These are phyloP conservation scores for Nycticebus coucang DNA, from an alignment of 2,113 vertebrate species.

Conservation along the genomic window DNA sequence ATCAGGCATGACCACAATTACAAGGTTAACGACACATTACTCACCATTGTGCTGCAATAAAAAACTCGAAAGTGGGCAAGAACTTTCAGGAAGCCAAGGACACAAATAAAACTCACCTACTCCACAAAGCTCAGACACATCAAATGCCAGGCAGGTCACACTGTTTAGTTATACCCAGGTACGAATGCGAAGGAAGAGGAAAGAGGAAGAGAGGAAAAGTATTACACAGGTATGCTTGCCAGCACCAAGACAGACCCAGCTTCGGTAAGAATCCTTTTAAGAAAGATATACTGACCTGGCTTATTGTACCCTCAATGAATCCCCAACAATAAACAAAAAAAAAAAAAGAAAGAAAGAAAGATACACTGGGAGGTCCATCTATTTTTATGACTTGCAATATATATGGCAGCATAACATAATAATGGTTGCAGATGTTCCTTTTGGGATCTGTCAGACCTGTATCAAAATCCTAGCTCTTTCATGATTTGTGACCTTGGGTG, in stretches of 20 bases:
- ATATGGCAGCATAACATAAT: not conserved
- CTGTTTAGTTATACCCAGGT: not conserved
- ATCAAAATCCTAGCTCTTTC: constrained; percentile 20
- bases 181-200: not conserved
- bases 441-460: not conserved
- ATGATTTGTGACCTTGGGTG: not conserved
- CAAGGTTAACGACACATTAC: constrained; percentile 48
- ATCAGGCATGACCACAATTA: constrained; percentile 30
- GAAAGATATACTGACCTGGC: constrained; percentile 33
- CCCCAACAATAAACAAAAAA: too few species aligned
- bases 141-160: constrained; percentile 40
- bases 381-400: constrained; percentile 27
- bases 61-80: constrained; percentile 53
- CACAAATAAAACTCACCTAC: constrained; percentile 56
- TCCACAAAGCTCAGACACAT: constrained; percentile 60
- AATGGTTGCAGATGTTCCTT: not conserved
- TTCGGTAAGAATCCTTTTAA: constrained; percentile 26
- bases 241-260: not conserved
- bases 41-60: constrained; percentile 61
- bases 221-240: not conserved
- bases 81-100: constrained; percentile 57
- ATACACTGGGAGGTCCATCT: not conserved
- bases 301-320: too few species aligned
- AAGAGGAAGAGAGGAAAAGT: not conserved
- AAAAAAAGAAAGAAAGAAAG: too few species aligned